Conservation (phyloP, 2,113 vertebrate genomes). For the Melanerpes formicivorus region DNA sequence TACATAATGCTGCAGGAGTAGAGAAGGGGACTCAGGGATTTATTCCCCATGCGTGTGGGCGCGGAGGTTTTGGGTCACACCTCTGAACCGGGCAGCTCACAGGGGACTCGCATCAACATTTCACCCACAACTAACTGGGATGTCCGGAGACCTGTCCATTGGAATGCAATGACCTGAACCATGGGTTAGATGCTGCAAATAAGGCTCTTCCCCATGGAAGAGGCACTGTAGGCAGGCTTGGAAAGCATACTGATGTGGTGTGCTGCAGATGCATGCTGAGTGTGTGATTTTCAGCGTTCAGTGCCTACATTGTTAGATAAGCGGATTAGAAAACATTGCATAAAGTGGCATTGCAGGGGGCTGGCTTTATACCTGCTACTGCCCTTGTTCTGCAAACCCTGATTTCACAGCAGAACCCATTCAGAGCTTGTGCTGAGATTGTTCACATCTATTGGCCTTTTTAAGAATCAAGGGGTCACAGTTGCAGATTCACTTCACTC, state of each 20-base stretch:
- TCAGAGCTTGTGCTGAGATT: slow-evolving; percentile 10
- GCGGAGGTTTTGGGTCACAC: background rate
- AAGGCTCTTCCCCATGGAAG: background rate
- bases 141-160: background rate
- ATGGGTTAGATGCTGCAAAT: background rate
- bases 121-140: background rate
- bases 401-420: slow-evolving; percentile 25
- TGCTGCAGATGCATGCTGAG: slow-evolving; percentile 39
- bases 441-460: slow-evolving; percentile 78
- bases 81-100: background rate
- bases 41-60: background rate
- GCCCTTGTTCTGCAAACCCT: slow-evolving; percentile 54
- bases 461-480: slow-evolving; percentile 58
- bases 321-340: slow-evolving; percentile 65
- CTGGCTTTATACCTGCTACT: slow-evolving; percentile 61
- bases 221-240: background rate
- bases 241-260: slow-evolving; percentile 8
- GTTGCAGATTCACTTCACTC: slow-evolving; percentile 64
- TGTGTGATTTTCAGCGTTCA: slow-evolving; percentile 56
- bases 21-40: background rate
- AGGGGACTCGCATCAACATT: background rate
- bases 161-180: background rate
- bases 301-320: slow-evolving; percentile 62
- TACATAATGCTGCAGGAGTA: background rate
- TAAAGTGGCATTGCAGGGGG: slow-evolving; percentile 60